phyloP scores from a whole-genome alignment of 1,140 invertebrate species.

The Penaeus japonicus region DNA sequence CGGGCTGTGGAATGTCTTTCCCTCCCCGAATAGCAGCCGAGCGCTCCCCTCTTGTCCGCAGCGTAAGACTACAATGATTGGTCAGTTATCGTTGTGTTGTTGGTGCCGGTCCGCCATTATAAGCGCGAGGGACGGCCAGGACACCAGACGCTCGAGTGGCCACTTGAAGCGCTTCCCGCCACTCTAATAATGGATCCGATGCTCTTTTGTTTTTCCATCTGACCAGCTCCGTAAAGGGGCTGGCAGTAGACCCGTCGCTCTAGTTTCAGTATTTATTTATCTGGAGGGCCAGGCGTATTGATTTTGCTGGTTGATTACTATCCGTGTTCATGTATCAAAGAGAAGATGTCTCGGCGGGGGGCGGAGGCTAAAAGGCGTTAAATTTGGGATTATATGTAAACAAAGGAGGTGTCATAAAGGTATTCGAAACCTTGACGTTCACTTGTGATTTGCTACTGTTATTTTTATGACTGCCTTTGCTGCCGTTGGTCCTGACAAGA shows the following conservation, averaged over 20 bases:
- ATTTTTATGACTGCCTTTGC: neutral
- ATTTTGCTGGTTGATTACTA: constrained; percentile 17
- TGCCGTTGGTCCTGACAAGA: no score
- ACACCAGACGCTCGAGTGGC: constrained; percentile 53
- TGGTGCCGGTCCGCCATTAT: neutral
- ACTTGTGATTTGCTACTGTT: neutral
- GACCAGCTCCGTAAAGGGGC: constrained; percentile 49
- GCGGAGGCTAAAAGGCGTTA: no score
- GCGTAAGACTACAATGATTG: no score
- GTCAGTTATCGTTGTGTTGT: neutral
- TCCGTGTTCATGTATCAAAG: neutral
- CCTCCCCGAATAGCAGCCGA: no score
- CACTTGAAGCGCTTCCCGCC: constrained; percentile 53
- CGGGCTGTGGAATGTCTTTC: no score
- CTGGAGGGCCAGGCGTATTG: constrained; percentile 11
- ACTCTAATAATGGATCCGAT: constrained; percentile 56
- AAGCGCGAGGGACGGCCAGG: neutral
- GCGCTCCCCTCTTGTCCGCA: no score
- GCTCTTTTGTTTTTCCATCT: constrained; percentile 56
- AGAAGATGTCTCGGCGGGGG: no score
- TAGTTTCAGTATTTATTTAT: constrained; percentile 41
- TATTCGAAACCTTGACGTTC: no score
- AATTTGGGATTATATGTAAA: neutral
- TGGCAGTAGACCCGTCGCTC: constrained; percentile 10
- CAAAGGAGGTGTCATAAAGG: neutral